Conservation (phyloP, 2,797 vertebrate genomes). For the Danionella dracula region DNA sequence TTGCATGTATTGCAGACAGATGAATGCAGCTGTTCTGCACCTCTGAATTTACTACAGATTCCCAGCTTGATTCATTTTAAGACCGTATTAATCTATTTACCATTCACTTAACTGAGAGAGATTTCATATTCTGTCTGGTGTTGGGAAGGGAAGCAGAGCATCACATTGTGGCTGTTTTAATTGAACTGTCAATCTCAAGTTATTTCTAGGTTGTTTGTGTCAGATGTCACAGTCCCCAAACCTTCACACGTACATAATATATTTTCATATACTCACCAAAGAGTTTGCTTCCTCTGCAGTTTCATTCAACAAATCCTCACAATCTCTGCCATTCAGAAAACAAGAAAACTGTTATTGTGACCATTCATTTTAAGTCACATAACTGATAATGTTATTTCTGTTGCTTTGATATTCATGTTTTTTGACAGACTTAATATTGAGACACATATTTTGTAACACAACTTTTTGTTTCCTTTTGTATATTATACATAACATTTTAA, state of each 20-base stretch:
- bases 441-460: no score
- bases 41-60: no score
- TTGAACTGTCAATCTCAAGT: slow-evolving; percentile 12
- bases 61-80: background rate
- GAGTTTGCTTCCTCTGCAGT: background rate
- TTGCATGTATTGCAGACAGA: no score
- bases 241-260: background rate
- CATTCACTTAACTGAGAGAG: background rate
- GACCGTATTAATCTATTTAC: no score
- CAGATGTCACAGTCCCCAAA: background rate
- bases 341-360: background rate
- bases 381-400: no score
- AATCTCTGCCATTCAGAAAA: slow-evolving; percentile 42
- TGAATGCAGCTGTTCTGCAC: no score
- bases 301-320: background rate
- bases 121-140: background rate
- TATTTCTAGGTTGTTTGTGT: slow-evolving; percentile 2
- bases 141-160: background rate
- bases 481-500: no score
- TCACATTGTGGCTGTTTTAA: background rate
- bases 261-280: background rate
- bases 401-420: no score
- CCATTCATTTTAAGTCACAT: background rate
- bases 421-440: no score
- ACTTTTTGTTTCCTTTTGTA: no score